Conservation (phyloP, 2,888 invertebrate species). For the Cryptus viduatorius region DNA sequence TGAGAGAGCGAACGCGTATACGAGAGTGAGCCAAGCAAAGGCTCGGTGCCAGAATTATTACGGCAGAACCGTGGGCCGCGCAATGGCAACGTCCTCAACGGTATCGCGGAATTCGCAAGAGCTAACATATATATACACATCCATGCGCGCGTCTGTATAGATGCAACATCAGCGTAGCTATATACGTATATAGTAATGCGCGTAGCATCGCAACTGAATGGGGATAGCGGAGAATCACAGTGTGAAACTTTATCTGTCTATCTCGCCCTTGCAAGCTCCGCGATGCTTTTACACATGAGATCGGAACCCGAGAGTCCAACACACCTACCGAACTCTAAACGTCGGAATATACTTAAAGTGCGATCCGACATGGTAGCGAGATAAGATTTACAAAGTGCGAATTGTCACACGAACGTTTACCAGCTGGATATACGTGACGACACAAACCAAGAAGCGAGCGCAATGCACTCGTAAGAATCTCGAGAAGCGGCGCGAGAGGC, state of each 20-base stretch:
- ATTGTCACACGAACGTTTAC: slow-evolving; percentile 58
- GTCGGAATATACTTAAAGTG: slow-evolving; percentile 4
- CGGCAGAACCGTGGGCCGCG: slow-evolving; percentile 52
- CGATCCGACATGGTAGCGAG: slow-evolving; percentile 44
- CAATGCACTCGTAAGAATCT: slow-evolving; percentile 48
- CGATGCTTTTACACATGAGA: not conserved
- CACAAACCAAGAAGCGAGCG: slow-evolving; percentile 26
- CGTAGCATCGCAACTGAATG: slow-evolving; percentile 35
- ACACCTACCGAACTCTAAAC: not conserved
- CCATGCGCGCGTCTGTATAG: slow-evolving; percentile 5
- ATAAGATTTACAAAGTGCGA: slow-evolving; percentile 70
- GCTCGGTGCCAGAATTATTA: slow-evolving; percentile 66
- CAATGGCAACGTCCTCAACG: slow-evolving; percentile 62
- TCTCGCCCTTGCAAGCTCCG: slow-evolving; percentile 25
- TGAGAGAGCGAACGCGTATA: slow-evolving; percentile 30
- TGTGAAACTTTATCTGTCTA: slow-evolving; percentile 38
- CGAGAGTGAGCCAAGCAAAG: slow-evolving; percentile 51
- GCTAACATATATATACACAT: not conserved
- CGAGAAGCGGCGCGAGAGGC: not conserved
- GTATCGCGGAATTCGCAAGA: slow-evolving; percentile 57
- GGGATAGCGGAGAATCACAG: slow-evolving; percentile 33
- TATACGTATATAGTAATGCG: not conserved
- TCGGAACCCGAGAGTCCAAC: not conserved
- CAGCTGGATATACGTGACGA: slow-evolving; percentile 43
- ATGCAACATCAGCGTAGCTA: slow-evolving; percentile 12